These are phyloP conservation scores for Vesta saturnalis DNA, from an alignment of 2,888 invertebrate species.

Conservation along the genomic window DNA sequence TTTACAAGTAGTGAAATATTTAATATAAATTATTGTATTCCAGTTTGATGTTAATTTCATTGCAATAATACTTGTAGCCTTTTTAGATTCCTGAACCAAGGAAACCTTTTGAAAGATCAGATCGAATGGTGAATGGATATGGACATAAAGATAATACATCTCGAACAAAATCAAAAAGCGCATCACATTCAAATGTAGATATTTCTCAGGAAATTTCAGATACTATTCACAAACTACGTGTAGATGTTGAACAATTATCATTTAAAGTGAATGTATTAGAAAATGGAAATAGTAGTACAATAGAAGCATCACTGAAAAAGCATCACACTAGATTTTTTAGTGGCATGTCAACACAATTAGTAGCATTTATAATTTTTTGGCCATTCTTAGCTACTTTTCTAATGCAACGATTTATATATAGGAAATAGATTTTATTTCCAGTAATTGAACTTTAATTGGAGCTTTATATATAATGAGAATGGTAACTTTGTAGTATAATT, in stretches of 20 bases:
- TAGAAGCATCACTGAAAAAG: constrained; percentile 36
- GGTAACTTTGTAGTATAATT: not conserved
- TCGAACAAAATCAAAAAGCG: constrained; percentile 48
- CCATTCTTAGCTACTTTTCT: constrained; percentile 69
- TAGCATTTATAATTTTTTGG: constrained; percentile 72
- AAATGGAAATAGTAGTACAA: constrained; percentile 40
- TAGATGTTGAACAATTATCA: constrained; percentile 63
- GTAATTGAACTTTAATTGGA: not conserved
- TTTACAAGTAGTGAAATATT: too few species aligned
- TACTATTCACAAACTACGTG: constrained; percentile 63
- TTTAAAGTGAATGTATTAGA: constrained; percentile 62
- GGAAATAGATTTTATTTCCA: constrained; percentile 20
- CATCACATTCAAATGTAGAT: constrained; percentile 53
- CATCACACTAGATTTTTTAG: constrained; percentile 40
- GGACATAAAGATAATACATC: constrained; percentile 50
- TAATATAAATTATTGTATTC: too few species aligned
- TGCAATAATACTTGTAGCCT: not conserved
- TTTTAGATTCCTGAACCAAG: constrained; percentile 48
- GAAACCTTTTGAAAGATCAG: constrained; percentile 47
- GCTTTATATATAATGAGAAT: not conserved
- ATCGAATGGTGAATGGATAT: constrained; percentile 43
- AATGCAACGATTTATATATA: constrained; percentile 52
- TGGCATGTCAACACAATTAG: constrained; percentile 60
- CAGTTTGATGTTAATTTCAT: too few species aligned
- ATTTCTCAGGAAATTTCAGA: constrained; percentile 63